Base-by-base conservation (phyloP, 2,888 invertebrate species). In the Pomacea canaliculata region DNA sequence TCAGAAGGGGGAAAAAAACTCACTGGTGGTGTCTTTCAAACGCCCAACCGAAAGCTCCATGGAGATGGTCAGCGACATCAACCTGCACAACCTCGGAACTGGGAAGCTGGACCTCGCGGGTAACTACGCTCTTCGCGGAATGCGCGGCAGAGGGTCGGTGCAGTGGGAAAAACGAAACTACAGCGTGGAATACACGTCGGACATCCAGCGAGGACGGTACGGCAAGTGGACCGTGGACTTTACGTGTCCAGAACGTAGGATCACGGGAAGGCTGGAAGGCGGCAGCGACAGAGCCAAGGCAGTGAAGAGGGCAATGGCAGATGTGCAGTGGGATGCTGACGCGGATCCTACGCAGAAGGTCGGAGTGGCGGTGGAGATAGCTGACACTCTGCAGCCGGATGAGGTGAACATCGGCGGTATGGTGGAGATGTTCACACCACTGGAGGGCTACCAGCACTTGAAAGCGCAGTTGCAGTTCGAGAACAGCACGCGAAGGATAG, bases 311-410 rank as follows among this genome's bases (percentile, higher is more conserved):
- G 51, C 69, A n/a, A 76, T 72, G 37, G 23, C 75, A 49, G 72
- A 71, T 5, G 51, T 65, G 4, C 48, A 80, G 60, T 87, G 86
- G 87, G 87, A 88, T 83, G 84, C 85, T 59, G 83, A 82, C 48
- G 78, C 78, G 27, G 86, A 87, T 72, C 75, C 70, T 23, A 76
- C 77, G 63, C 84, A 86, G 77, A 83, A 83, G 68, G 80, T 84
- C 46, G 78, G 75, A 37, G 70, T 82, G 37, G 81, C 62, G 19
- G 18, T 74, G 51, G 74, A 74, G 69, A 9, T 69, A 23, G 74
- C 74, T 2, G 69, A 74, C 69, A 74, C 60, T 60, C 59, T 65
- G 9, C 49, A 51, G 19, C 19, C 63, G 2, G 60, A 49, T 0
- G 71, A 71, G 62, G 18, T 73, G 37, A 72, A 69, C 65, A 63